Base-by-base conservation (phyloP, 2,888 invertebrate genomes). In the Syrista parreyssii region DNA sequence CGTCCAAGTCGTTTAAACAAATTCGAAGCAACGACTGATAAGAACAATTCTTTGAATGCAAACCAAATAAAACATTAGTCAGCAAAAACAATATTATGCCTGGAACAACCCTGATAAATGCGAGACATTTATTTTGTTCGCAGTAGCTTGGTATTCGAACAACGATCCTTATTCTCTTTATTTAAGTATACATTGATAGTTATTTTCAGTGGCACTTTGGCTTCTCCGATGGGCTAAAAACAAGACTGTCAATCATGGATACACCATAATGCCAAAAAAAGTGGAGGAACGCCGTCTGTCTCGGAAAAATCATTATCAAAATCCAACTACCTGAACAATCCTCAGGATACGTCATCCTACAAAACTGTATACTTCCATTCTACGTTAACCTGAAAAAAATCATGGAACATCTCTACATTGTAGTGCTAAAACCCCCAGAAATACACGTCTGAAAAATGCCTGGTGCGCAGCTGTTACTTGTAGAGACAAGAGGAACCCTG, bases 391-490 rank as follows among this genome's bases (percentile, higher is more conserved):
- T 55, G 55, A 55, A 55, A 55, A 23, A 9, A 55, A 55, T 55
- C 9, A 55, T 55, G 0, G 23, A 55, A 23, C 40, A 0, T 55
- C 23, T 31, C 30, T 12, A 31, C 15, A 71, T 15, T 6, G 71
- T 30, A 32, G 69, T 31, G 71, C 15, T 31, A 30, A 71, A 33
- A 12, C 4, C 71, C 31, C 31, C 71, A 23, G 30, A 35, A 35
- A 30, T 71, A 73, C 73, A 68, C 35, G 73, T 77, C 78, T 72
- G 75, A 80, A 80, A 81, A 82, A 82, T 78, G 77, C 79, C 75
- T 74, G 72, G 68, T 79, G 79, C 79, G 83, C 83, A 82, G 81
- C 81, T 83, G 83, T 81, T 82, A 79, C 81, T 76, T 80, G 12
- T 31, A 23, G 55, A 55, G 71, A 71, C 71, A 31, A 71, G 71